Base-by-base conservation (phyloP, 2,888 invertebrate species). In the Ennomos fuscantarius region DNA sequence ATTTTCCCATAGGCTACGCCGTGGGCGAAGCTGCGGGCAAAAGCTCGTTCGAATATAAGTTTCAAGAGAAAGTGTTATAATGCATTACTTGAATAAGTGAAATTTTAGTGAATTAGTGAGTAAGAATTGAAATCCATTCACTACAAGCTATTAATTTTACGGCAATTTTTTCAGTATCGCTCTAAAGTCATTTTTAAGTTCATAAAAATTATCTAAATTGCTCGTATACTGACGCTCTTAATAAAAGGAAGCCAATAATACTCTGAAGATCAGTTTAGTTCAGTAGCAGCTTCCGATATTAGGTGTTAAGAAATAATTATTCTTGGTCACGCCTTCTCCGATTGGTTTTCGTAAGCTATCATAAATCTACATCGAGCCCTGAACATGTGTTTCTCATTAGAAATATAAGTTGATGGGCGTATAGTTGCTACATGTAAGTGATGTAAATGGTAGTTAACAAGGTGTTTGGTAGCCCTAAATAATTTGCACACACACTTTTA, bases 231-330 rank as follows among this genome's bases (percentile, higher is more conserved):
- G 8, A 1, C n/a, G 6, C 12, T 32, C n/a, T 33, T 46, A 57
- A 60, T 60, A 56, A 62, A 64, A 64, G 60, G 64, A 66, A 64
- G 66, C 55, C 34, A 52, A 59, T 62, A 54, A 60, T 60, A 55
- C 46, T 57, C 33, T 13, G 52, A 64, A 49, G 53, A 59, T 54
- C 43, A 40, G 48, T 48, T 47, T 48, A 56, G 59, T 84, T 83
- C 90, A 73, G 91, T 88, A 91, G 89, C 87, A 57, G 69, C 74
- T 73, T 72, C 76, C 80, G 82, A 83, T 59, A 79, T 82, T 85
- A 86, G 85, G 87, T 86, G 89, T 89, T 89, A 91, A 85, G 88
- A 90, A 92, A 90, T 92, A 89, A 92, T 92, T 88, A 91, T 84
- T 68, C 69, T 74, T 56, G 73, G 86, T 80, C 81, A 84, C 91